Evolutionary conservation across 2,797 vertebrate species (phyloP).

Genomic region (Diplodus puntazzo): DNA sequence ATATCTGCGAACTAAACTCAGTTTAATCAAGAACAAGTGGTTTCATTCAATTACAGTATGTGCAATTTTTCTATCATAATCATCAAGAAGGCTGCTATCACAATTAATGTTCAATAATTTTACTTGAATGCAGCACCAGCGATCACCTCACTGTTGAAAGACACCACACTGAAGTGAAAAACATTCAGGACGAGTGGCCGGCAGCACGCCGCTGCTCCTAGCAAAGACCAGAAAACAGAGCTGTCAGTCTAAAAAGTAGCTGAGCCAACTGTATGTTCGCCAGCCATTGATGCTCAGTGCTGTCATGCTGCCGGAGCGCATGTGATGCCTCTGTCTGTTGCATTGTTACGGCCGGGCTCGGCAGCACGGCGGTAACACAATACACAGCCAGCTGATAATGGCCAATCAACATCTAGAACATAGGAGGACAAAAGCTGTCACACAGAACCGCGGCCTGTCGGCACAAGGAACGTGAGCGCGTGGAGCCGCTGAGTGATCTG

Average conservation of each 20-base stretch:
- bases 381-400: conserved; percentile 72
- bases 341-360: conserved; percentile 67
- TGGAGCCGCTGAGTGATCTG: conserved; percentile 46
- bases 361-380: conserved; percentile 74
- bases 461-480: conserved; percentile 27
- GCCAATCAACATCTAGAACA: conserved; percentile 81
- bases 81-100: neutral
- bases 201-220: conserved; percentile 31
- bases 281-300: conserved; percentile 64
- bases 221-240: conserved; percentile 74
- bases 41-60: no score
- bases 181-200: neutral
- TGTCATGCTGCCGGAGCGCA: conserved; percentile 43
- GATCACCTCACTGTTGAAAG: neutral
- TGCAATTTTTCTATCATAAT: neutral
- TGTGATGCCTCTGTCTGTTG: conserved; percentile 56
- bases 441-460: conserved; percentile 49
- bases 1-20: neutral
- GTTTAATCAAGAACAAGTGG: neutral
- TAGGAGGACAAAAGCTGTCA: conserved; percentile 65
- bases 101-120: neutral
- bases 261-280: conserved; percentile 73
- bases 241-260: conserved; percentile 69
- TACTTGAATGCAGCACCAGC: neutral
- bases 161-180: neutral